A percentile compares a stretch with the other conserved stretches of the same genome.
Evolutionary conservation across 2,888 invertebrate genomes (phyloP).

Genomic region (Protophormia terraenovae): DNA sequence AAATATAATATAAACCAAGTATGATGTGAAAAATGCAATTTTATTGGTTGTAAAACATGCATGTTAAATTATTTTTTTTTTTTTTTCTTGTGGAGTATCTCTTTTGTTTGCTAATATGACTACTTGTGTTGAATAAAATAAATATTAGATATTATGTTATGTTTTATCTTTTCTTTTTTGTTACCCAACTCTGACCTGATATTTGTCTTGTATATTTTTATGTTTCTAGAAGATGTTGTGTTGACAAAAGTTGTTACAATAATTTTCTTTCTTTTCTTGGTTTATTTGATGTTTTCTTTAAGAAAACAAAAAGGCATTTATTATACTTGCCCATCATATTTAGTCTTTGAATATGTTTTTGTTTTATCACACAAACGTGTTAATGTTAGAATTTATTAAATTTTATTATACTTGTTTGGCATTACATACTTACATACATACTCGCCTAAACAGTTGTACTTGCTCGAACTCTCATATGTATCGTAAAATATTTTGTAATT

Average conservation of each 20-base stretch:
- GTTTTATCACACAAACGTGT: slow-evolving; percentile 65
- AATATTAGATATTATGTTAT: slow-evolving; percentile 25
- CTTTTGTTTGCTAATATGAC: slow-evolving; percentile 38
- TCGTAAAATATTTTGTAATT: slow-evolving; percentile 47
- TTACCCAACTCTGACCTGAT: slow-evolving; percentile 35
- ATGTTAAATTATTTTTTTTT: slow-evolving; percentile 65
- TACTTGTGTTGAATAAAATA: slow-evolving; percentile 70
- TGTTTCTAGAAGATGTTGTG: not conserved
- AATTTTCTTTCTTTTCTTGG: slow-evolving; percentile 12
- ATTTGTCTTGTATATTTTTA: not conserved
- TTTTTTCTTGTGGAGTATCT: not conserved
- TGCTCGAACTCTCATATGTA: not conserved
- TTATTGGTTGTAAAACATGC: slow-evolving; percentile 79
- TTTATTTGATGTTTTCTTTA: not conserved
- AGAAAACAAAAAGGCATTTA: not conserved
- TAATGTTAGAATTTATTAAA: slow-evolving; percentile 52
- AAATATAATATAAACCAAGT: slow-evolving; percentile 26
- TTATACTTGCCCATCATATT: not conserved
- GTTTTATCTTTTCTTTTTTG: not conserved
- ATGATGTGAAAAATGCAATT: slow-evolving; percentile 80
- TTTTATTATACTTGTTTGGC: slow-evolving; percentile 23
- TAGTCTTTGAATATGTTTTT: not conserved
- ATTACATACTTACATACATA: not conserved
- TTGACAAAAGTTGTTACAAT: slow-evolving; percentile 56
- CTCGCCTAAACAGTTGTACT: slow-evolving; percentile 5